phyloP scores from a whole-genome alignment of 2,113 vertebrate species.

The Percina caprodes region DNA sequence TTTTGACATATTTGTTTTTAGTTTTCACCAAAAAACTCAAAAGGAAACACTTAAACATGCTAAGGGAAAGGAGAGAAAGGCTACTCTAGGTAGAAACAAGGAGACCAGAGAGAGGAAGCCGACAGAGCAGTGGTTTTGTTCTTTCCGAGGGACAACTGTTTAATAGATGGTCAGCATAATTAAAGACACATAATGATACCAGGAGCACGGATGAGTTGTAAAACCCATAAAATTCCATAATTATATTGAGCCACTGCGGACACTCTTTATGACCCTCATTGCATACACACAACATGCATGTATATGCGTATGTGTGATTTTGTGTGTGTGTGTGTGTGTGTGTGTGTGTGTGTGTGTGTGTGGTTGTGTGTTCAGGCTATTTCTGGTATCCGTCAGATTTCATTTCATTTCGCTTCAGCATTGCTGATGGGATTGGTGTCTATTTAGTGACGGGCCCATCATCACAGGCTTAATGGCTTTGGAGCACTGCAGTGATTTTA shows the following conservation, averaged over 20 bases:
- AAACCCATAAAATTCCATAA: conserved; percentile 78
- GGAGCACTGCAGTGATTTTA: conserved; percentile 61
- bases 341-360: conserved; percentile 1
- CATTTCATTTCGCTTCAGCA: conserved; percentile 61
- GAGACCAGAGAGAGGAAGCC: not conserved
- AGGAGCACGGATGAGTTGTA: conserved; percentile 75
- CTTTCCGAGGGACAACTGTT: conserved; percentile 60
- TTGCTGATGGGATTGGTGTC: conserved; percentile 62
- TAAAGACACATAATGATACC: conserved; percentile 79
- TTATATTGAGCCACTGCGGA: conserved; percentile 71
- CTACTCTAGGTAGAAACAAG: not conserved
- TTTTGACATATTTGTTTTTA: conserved; percentile 10
- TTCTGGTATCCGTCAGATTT: conserved; percentile 48
- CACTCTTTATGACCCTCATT: conserved; percentile 74
- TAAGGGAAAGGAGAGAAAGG: not conserved
- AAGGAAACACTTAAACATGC: not conserved
- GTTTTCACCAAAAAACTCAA: not conserved
- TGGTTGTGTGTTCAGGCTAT: not conserved
- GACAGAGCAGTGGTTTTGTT: conserved; percentile 47
- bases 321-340: not conserved
- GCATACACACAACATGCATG: conserved; percentile 40
- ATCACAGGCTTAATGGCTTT: conserved; percentile 66
- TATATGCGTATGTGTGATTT: not conserved
- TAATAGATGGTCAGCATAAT: conserved; percentile 74
- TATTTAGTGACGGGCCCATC: conserved; percentile 61